phyloP scores from a whole-genome alignment of 2,888 invertebrate genomes.

The Lochmaea capreae region DNA sequence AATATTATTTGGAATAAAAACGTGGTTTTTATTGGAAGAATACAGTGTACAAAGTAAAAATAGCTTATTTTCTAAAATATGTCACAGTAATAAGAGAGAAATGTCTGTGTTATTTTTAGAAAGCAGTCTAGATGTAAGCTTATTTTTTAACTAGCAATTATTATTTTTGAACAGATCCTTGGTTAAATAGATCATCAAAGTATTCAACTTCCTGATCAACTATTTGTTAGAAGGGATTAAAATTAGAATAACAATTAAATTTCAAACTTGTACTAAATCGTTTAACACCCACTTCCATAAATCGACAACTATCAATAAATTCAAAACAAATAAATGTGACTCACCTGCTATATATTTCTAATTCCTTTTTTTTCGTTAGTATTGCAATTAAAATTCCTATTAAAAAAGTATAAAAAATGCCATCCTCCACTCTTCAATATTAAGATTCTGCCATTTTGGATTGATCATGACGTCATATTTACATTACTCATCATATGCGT shows the following conservation, averaged over 20 bases:
- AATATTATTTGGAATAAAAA: slow-evolving; percentile 41
- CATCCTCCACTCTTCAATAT: slow-evolving; percentile 38
- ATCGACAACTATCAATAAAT: slow-evolving; percentile 10
- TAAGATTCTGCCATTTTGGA: slow-evolving; percentile 52
- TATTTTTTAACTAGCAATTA: slow-evolving; percentile 23
- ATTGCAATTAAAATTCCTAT: slow-evolving; percentile 44
- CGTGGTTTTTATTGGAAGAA: slow-evolving; percentile 45
- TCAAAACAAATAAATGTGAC: slow-evolving; percentile 22
- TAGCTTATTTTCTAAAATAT: slow-evolving; percentile 58
- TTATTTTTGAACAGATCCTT: slow-evolving; percentile 18
- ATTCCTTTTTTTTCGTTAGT: slow-evolving; percentile 23
- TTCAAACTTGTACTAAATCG: neutral
- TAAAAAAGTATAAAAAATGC: slow-evolving; percentile 52
- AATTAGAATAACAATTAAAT: slow-evolving; percentile 23
- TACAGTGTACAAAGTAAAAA: slow-evolving; percentile 52
- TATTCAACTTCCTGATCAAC: slow-evolving; percentile 4
- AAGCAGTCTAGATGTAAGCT: slow-evolving; percentile 33
- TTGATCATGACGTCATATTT: slow-evolving; percentile 45
- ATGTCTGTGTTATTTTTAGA: slow-evolving; percentile 54
- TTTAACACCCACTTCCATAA: neutral
- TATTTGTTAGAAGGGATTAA: slow-evolving; percentile 20
- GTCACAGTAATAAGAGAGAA: slow-evolving; percentile 51
- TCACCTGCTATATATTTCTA: slow-evolving; percentile 34
- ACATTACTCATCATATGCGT: slow-evolving; percentile 41
- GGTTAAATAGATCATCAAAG: neutral